These are phyloP conservation scores for Acanthoscelides obtectus DNA, from an alignment of 2,888 invertebrate genomes.

Conservation along the genomic window DNA sequence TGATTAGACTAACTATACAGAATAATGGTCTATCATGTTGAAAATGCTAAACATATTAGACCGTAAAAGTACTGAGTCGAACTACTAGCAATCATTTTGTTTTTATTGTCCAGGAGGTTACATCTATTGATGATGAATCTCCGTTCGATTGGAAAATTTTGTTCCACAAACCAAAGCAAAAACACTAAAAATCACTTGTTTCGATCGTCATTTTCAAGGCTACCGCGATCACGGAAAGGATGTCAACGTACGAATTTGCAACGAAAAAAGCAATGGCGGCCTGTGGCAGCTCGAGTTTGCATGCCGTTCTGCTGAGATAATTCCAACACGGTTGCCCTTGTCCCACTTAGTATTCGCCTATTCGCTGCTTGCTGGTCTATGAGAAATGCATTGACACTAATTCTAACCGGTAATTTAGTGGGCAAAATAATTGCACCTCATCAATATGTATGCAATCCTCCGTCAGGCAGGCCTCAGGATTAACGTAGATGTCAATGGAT, in stretches of 20 bases:
- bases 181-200: not conserved
- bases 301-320: constrained; percentile 8
- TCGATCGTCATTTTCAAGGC: not conserved
- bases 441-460: constrained; percentile 2
- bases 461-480: not conserved
- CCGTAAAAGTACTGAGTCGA: too few species aligned
- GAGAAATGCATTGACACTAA: constrained; percentile 41
- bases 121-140: too few species aligned
- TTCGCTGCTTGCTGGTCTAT: constrained; percentile 20
- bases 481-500: not conserved
- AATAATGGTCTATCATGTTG: too few species aligned
- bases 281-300: too few species aligned
- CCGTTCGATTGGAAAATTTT: too few species aligned
- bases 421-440: constrained; percentile 20
- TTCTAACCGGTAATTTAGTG: constrained; percentile 11
- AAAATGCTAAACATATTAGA: too few species aligned
- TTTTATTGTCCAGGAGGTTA: too few species aligned
- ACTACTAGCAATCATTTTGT: too few species aligned
- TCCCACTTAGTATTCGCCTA: constrained; percentile 37
- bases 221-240: not conserved
- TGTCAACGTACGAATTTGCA: not conserved
- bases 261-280: not conserved
- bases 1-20: too few species aligned
- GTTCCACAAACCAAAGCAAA: not conserved
- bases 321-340: constrained; percentile 33